Conservation (phyloP, 2,888 invertebrate genomes). For the Argyra leucocephala region DNA sequence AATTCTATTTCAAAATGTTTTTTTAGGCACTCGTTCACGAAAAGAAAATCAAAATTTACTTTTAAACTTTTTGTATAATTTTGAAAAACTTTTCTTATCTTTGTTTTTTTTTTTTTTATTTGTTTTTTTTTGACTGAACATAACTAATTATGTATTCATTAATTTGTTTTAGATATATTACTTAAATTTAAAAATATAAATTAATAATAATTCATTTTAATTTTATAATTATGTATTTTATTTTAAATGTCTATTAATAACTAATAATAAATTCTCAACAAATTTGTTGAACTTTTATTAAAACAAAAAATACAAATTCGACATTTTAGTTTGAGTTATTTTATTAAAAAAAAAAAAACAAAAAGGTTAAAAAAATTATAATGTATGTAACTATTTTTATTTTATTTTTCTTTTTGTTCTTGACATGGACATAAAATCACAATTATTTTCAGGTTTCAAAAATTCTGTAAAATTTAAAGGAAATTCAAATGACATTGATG, state of each 20-base stretch:
- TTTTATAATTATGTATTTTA: too few relatives aligned
- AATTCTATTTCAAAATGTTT: background rate
- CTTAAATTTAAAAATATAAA: too few relatives aligned
- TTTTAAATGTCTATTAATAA: background rate
- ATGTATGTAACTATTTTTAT: background rate
- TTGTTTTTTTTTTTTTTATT: too few relatives aligned
- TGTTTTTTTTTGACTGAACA: too few relatives aligned
- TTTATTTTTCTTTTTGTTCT: background rate
- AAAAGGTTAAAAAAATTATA: background rate
- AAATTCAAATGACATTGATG: too few relatives aligned
- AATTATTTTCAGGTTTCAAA: background rate
- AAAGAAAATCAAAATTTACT: slow-evolving; percentile 1
- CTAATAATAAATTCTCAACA: background rate
- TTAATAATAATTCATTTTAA: too few relatives aligned
- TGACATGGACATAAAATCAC: background rate
- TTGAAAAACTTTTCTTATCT: background rate
- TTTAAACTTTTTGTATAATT: background rate
- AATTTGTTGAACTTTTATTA: background rate
- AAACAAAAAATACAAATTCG: too few relatives aligned
- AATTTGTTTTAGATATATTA: background rate
- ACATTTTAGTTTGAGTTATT: background rate
- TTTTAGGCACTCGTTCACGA: background rate
- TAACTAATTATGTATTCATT: background rate
- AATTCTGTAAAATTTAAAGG: background rate
- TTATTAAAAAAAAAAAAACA: background rate